Conservation (phyloP, 2,113 vertebrate genomes). For the Paratilapia polleni region DNA sequence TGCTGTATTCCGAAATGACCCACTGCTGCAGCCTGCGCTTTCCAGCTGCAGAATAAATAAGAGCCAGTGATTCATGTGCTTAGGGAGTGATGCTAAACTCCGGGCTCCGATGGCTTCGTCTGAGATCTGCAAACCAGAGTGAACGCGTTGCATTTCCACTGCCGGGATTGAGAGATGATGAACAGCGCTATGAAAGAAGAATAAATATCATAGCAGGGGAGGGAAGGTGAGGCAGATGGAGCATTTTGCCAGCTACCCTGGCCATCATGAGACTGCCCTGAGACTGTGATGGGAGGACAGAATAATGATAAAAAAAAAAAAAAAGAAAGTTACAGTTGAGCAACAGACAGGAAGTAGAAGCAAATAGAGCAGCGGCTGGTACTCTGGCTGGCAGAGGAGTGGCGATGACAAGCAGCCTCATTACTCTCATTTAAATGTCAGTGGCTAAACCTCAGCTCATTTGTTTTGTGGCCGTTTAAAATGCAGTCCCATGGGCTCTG, state of each 20-base stretch:
- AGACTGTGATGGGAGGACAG: slow-evolving; percentile 16
- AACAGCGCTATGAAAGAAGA: slow-evolving; percentile 39
- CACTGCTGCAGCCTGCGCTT: background rate
- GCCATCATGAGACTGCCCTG: background rate
- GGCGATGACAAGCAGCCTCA: slow-evolving; percentile 64
- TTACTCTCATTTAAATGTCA: slow-evolving; percentile 78
- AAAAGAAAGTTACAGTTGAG: slow-evolving; percentile 8
- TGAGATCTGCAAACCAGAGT: slow-evolving; percentile 36
- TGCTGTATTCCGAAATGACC: slow-evolving; percentile 21
- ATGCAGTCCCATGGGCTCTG: slow-evolving; percentile 50
- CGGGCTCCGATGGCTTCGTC: background rate
- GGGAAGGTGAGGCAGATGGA: slow-evolving; percentile 47
- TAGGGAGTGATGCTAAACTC: slow-evolving; percentile 26
- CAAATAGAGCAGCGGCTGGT: slow-evolving; percentile 3
- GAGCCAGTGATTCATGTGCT: slow-evolving; percentile 48
- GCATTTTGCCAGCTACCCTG: slow-evolving; percentile 5
- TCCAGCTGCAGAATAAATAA: slow-evolving; percentile 43
- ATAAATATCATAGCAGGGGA: slow-evolving; percentile 39
- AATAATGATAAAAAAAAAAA: background rate
- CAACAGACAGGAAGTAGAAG: background rate
- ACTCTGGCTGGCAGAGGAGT: background rate
- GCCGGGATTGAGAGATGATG: slow-evolving; percentile 44
- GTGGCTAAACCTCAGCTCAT: slow-evolving; percentile 63
- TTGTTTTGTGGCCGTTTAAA: slow-evolving; percentile 69
- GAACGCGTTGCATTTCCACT: slow-evolving; percentile 29